Evolutionary conservation across 2,888 invertebrate genomes (phyloP), one percentile per base, ranked within the genome.

Genomic region (Busseola fusca): DNA sequence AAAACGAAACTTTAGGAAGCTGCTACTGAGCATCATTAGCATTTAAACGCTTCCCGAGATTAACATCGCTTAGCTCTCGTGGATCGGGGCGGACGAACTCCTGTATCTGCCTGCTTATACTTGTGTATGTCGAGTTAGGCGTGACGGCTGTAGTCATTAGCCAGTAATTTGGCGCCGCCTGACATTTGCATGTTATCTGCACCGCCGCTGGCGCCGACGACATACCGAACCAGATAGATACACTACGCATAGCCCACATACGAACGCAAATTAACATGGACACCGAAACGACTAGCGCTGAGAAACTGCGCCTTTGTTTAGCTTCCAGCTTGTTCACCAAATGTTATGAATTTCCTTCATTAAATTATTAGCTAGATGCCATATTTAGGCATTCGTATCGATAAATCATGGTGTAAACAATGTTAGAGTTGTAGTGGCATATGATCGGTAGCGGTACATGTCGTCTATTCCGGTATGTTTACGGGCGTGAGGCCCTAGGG

Each of bases 131-230:
- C 37, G 48, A 71, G 64, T 64, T 64, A 62, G 45, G 70, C 60
- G 71, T 65, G 60, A 64, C 73, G 64, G 58, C n/a, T 62, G 69
- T 69, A 58, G 58, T 79, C 79, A 80, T 86, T 82, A 82, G 74
- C 64, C 50, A 40, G 71, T 72, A 69, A 82, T 84, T 84, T 81
- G 86, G 80, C 81, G 82, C 70, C 80, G 76, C 45, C 67, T 65
- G 67, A 75, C 76, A 83, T 86, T 85, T 77, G 72, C 83, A 80
- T 83, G 84, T 78, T 86, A 86, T 87, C 86, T 78, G 72, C 65
- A 56, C 45, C n/a, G 69, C 60, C 80, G 69, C 57, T 67, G 76
- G 76, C 81, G 81, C 72, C 82, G 65, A 25, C 68, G 65, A 72
- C 78, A 74, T 78, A 71, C 70, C 80, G 63, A 25, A 60, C 64